Conservation (phyloP, 2,797 vertebrate species). For the Molossus molossus region DNA sequence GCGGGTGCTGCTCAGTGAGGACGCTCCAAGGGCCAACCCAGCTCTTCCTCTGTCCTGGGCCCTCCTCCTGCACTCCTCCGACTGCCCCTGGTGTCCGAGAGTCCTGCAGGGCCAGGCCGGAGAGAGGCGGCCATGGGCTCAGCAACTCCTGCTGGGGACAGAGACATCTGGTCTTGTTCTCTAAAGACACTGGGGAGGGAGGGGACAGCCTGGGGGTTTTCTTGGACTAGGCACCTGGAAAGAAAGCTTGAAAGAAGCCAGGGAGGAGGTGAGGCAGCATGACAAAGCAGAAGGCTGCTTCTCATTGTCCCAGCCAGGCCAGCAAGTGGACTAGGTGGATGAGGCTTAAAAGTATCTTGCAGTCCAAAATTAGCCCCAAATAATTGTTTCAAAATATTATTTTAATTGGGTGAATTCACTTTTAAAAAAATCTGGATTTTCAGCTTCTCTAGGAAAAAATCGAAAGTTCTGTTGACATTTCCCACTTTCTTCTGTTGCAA, state of each 20-base stretch:
- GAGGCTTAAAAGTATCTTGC: neutral
- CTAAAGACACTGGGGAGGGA: neutral
- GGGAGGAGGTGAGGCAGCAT: rapidly evolving
- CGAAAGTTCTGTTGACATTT: conserved; percentile 17
- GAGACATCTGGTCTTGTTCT: neutral
- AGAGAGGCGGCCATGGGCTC: neutral
- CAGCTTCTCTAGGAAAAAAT: neutral
- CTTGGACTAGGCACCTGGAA: rapidly evolving
- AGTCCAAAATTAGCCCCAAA: neutral
- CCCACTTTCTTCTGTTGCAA: neutral
- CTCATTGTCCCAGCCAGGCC: neutral
- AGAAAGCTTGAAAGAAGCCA: neutral
- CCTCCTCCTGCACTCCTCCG: rapidly evolving
- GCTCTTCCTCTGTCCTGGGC: neutral
- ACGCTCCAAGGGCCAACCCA: neutral
- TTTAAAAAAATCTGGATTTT: neutral
- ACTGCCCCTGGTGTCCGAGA: neutral
- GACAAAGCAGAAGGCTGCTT: neutral
- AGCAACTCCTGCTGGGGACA: neutral
- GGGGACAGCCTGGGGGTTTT: neutral
- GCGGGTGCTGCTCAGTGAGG: neutral
- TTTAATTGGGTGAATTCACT: neutral
- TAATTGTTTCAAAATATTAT: neutral
- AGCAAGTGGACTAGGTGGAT: neutral
- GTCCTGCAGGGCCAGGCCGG: neutral